Base-by-base conservation (phyloP, 2,113 vertebrate species). In the Poeciliopsis occidentalis region DNA sequence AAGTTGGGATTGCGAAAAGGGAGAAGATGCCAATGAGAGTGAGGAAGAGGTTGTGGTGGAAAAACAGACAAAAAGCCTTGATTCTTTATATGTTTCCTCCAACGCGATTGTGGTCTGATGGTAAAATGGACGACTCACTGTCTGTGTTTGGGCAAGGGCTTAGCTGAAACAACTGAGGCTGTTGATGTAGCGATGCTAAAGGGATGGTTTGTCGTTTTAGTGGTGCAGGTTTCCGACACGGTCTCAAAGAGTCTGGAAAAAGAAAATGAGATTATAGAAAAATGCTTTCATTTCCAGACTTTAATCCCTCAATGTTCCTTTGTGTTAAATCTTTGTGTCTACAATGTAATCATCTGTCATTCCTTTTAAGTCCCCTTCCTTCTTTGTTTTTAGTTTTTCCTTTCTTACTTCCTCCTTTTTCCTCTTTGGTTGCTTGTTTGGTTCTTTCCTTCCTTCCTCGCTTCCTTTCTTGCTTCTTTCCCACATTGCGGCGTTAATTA, bases 1-100 rank as follows among this genome's bases (percentile, higher is more conserved):
- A 78, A 82, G 71, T 72, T 81, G 67, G 51, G 88, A 88, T 90
- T 85, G 84, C 86, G 80, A 87, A 87, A 87, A 84, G 85, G 85
- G 69, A 73, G 90, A 67, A 71, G 69, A 82, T 11, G 84, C 83
- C 81, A 87, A 74, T 71, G 47, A 80, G 73, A 82, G 78, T 73
- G 77, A 77, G 63, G 71, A 71, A 80, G 78, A 90, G 78, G 83
- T 65, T 93, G 94, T 94, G 94, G 91, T 83, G 92, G 93, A 93
- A 95, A 31, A 95, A 95, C 95, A 91, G 71, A 82, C 60, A 82
- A 81, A 95, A 96, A 95, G 95, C 95, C 91, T 95, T 95, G 93
- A 96, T 95, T 95, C 94, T 93, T 94, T 94, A 94, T 95, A 96
- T 96, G 95, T 96, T 95, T 94, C 94, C 94, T 95, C 95, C 94